Evolutionary conservation across 2,888 invertebrate species (phyloP).

Genomic region (Erebia ligea): DNA sequence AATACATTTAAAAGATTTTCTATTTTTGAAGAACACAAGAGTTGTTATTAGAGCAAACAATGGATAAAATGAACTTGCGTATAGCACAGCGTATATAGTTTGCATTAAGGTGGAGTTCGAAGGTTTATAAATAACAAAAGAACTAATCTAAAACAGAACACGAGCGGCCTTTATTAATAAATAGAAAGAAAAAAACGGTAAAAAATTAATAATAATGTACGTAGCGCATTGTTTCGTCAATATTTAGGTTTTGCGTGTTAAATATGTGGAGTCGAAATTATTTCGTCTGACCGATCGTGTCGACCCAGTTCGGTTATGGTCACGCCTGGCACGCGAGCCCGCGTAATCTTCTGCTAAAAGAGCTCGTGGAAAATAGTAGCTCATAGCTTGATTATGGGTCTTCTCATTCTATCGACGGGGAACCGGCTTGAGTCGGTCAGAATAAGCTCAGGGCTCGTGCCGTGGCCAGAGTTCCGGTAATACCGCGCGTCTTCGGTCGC

Average conservation of each 20-base stretch:
- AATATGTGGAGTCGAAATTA: slow-evolving; percentile 37
- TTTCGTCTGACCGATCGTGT: slow-evolving; percentile 41
- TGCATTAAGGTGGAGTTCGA: neutral
- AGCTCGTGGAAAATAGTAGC: too few species aligned
- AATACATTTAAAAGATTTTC: too few species aligned
- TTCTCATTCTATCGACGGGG: too few species aligned
- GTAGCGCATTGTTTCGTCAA: slow-evolving; percentile 35
- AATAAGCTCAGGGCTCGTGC: too few species aligned
- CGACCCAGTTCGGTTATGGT: slow-evolving; percentile 39
- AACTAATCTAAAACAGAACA: neutral
- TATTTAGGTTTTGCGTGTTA: slow-evolving; percentile 38
- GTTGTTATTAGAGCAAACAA: too few species aligned
- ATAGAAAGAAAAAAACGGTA: neutral
- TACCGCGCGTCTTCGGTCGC: too few species aligned
- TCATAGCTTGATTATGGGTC: too few species aligned
- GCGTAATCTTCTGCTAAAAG: slow-evolving; percentile 20
- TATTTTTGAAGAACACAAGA: too few species aligned
- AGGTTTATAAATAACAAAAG: slow-evolving; percentile 10
- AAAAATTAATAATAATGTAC: slow-evolving; percentile 2
- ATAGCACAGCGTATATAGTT: too few species aligned
- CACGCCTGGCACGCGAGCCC: slow-evolving; percentile 30
- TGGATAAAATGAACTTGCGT: too few species aligned
- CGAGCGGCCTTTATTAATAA: slow-evolving; percentile 11
- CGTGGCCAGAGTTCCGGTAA: too few species aligned
- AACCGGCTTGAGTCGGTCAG: too few species aligned